These are phyloP conservation scores for Notiomystis cincta DNA, from an alignment of 2,113 vertebrate species.

Conservation along the genomic window DNA sequence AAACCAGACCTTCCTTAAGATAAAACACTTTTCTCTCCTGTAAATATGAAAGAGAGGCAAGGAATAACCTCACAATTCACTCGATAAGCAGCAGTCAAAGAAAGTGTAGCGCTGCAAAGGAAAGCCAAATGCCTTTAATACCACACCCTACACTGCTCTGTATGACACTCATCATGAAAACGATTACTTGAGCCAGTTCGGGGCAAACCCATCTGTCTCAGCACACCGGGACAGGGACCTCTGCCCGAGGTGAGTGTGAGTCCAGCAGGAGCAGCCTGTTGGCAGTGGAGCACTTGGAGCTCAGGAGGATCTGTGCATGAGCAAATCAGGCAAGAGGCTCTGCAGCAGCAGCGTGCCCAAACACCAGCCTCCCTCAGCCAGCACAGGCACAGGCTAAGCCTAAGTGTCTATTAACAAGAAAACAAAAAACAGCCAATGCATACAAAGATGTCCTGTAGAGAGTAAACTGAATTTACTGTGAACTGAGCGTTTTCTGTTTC, in stretches of 20 bases:
- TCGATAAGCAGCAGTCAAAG: background rate
- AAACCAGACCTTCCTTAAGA: background rate
- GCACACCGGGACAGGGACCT: background rate
- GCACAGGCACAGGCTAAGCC: background rate
- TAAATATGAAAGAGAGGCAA: background rate
- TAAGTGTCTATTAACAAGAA: background rate
- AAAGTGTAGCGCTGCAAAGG: background rate
- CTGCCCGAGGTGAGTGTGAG: accelerated
- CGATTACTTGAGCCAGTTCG: accelerated
- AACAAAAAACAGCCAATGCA: accelerated
- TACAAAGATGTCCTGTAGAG: background rate
- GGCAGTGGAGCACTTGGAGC: background rate
- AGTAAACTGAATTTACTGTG: background rate
- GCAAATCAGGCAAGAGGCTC: background rate
- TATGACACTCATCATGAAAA: background rate
- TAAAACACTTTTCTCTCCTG: background rate
- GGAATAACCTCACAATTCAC: background rate
- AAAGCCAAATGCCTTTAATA: background rate
- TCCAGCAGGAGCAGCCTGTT: background rate
- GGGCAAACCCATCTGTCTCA: background rate
- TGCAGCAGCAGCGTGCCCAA: background rate
- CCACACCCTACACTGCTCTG: background rate
- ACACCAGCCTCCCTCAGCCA: background rate
- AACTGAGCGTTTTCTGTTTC: background rate
- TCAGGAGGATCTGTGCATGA: background rate